These are phyloP conservation scores for Brachionus asplanchnoidis DNA, from an alignment of 1,140 invertebrate genomes.

Conservation along the genomic window DNA sequence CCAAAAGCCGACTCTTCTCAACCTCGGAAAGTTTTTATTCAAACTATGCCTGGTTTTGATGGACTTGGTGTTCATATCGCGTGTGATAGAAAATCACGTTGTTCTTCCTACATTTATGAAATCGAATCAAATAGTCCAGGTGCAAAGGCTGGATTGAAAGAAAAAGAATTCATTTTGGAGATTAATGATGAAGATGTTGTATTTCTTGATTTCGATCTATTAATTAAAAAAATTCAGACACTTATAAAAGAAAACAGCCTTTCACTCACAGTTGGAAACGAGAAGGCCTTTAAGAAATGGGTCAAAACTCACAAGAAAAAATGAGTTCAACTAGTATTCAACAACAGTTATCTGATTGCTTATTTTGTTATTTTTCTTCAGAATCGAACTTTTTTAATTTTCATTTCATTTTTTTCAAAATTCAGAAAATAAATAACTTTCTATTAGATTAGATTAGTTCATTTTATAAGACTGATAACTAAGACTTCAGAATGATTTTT, in stretches of 20 bases:
- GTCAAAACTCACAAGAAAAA: not conserved
- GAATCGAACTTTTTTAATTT: not conserved
- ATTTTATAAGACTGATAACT: not conserved
- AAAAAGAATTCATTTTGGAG: constrained; percentile 32
- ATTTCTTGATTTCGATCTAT: not conserved
- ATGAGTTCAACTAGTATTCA: not conserved
- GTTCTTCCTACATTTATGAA: constrained; percentile 15
- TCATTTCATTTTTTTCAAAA: not conserved
- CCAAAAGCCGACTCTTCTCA: not conserved
- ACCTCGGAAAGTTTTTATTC: not conserved
- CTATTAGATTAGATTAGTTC: not conserved
- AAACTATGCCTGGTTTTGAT: not conserved
- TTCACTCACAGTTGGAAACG: constrained; percentile 16
- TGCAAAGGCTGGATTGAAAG: not conserved
- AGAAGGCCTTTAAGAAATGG: constrained; percentile 38
- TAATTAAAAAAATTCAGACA: constrained; percentile 12
- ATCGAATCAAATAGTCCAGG: constrained; percentile 21
- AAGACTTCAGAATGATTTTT: not conserved
- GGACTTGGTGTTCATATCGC: constrained; percentile 32
- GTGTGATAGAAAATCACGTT: constrained; percentile 24
- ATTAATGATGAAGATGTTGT: constrained; percentile 18
- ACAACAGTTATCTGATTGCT: not conserved
- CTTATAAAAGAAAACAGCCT: constrained; percentile 11
- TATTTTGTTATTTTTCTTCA: not conserved
- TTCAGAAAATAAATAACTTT: not conserved